Percentiles rank a stretch among this genome's conserved stretches.
These are phyloP conservation scores for Drosophila truncata DNA, from an alignment of 1,140 invertebrate species.

Conservation along the genomic window DNA sequence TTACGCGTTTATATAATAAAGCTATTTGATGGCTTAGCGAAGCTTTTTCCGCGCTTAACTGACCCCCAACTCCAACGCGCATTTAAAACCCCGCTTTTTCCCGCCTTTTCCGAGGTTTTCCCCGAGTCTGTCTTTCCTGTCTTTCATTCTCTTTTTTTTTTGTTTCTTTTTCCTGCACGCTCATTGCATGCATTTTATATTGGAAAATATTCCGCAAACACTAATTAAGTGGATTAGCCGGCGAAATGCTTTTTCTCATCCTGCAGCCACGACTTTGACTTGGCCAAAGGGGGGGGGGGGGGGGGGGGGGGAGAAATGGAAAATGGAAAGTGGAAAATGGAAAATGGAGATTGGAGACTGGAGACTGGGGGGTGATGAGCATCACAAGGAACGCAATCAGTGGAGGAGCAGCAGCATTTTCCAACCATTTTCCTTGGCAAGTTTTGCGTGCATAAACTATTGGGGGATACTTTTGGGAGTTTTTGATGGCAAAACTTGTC, in stretches of 20 bases:
- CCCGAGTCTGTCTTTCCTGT: neutral
- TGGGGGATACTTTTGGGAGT: slow-evolving; percentile 75
- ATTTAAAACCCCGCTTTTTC: slow-evolving; percentile 13
- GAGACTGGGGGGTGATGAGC: neutral
- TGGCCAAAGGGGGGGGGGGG: slow-evolving; percentile 1
- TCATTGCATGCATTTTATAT: slow-evolving; percentile 58
- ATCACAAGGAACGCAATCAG: slow-evolving; percentile 45
- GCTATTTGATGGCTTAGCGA: slow-evolving; percentile 39
- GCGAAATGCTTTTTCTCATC: slow-evolving; percentile 54
- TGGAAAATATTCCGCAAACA: slow-evolving; percentile 66
- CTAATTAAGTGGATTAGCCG: slow-evolving; percentile 73
- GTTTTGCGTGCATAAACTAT: slow-evolving; percentile 74
- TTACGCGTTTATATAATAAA: slow-evolving; percentile 42
- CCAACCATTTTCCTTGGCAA: slow-evolving; percentile 26
- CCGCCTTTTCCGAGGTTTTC: slow-evolving; percentile 24
- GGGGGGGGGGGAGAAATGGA: too few relatives aligned
- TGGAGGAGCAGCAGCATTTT: slow-evolving; percentile 1
- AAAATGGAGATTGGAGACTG: neutral
- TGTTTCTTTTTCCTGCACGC: slow-evolving; percentile 14
- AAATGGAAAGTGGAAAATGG: slow-evolving; percentile 1
- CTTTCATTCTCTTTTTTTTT: neutral
- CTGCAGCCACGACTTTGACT: slow-evolving; percentile 45
- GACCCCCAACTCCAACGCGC: neutral
- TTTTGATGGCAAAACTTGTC: slow-evolving; percentile 72
- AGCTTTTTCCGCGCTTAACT: slow-evolving; percentile 28